These are phyloP conservation scores for Budorcas taxicolor DNA, from an alignment of 2,113 vertebrate species.

Conservation along the genomic window DNA sequence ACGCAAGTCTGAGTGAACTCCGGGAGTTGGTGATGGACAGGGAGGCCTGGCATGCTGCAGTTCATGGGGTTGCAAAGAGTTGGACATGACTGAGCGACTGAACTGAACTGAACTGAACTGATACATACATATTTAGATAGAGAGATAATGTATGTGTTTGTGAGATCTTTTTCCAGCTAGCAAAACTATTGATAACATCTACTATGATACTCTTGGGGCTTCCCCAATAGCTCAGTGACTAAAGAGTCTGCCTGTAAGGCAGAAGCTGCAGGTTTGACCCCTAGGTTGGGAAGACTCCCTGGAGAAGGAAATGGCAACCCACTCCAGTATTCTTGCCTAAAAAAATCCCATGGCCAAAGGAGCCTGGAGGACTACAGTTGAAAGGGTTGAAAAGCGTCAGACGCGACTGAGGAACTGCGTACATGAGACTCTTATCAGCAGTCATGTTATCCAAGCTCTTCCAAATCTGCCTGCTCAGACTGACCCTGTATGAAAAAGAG, in stretches of 20 bases:
- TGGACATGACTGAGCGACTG: too few relatives aligned
- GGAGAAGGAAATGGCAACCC: background rate
- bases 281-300: background rate
- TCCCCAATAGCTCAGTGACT: background rate
- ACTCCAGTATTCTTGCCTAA: background rate
- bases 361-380: background rate
- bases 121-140: background rate
- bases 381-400: background rate
- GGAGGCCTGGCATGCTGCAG: too few relatives aligned
- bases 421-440: background rate
- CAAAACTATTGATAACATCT: conserved; percentile 68
- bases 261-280: background rate
- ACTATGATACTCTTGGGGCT: conserved; percentile 43
- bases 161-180: background rate
- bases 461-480: conserved; percentile 65
- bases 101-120: too few relatives aligned
- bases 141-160: background rate
- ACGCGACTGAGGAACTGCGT: background rate
- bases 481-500: background rate
- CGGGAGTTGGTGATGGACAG: too few relatives aligned
- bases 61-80: too few relatives aligned
- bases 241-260: background rate
- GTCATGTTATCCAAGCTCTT: conserved; percentile 29
- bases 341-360: background rate
- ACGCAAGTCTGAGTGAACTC: too few relatives aligned